Conservation (phyloP, 2,888 invertebrate genomes). For the Microctonus aethiopoides region DNA sequence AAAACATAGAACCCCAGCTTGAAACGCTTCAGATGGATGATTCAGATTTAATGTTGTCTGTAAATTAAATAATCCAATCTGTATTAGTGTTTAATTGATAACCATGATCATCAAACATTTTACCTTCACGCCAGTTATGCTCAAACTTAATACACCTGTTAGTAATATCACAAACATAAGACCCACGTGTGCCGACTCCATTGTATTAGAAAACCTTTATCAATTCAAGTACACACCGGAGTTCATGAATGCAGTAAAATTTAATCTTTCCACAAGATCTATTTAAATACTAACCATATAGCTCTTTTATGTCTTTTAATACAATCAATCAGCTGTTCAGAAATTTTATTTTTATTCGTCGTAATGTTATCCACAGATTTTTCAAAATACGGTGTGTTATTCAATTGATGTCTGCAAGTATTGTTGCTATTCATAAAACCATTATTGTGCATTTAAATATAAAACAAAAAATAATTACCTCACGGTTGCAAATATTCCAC, state of each 20-base stretch:
- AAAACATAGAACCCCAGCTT: background rate
- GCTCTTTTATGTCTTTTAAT: background rate
- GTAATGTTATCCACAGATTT: background rate
- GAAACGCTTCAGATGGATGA: conserved; percentile 23
- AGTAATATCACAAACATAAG: background rate
- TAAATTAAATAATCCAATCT: background rate
- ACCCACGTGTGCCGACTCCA: background rate
- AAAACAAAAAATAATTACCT: conserved; percentile 14
- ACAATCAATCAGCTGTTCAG: background rate
- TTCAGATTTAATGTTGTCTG: conserved; percentile 29
- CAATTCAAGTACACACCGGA: background rate
- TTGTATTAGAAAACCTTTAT: background rate
- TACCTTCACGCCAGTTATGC: conserved; percentile 35
- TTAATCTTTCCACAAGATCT: background rate
- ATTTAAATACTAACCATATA: background rate
- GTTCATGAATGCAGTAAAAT: background rate
- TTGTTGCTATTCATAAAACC: background rate
- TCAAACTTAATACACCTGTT: conserved; percentile 19
- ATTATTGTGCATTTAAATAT: too few relatives aligned
- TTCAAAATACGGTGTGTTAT: background rate
- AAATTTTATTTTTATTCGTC: background rate
- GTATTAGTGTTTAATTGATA: too few relatives aligned
- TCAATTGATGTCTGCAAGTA: background rate
- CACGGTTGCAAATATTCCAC: conserved; percentile 33
- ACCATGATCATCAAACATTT: too few relatives aligned